Evolutionary conservation across 2,113 vertebrate species (phyloP), one percentile per base, ranked within the genome.

Genomic region (Acanthisitta chloris): DNA sequence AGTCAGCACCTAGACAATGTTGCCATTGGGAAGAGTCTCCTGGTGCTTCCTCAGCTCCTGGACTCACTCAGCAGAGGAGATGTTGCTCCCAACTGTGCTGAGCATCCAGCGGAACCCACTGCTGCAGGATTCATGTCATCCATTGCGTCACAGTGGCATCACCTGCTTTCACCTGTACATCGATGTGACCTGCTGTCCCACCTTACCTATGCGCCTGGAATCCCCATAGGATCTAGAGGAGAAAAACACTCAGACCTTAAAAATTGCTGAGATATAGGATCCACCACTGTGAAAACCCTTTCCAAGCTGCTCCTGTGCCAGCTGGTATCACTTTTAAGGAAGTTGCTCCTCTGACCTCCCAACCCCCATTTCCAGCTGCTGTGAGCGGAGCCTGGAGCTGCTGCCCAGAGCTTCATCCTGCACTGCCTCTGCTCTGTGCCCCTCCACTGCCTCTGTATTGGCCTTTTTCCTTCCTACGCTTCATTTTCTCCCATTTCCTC

Each of bases 401-500:
- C 19, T 2, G 7, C 25, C 45, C 54, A 36, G 52, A 69, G 80
- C 16, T 28, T 23, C 4, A 8, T 48, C 59, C 26, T 16, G 42
- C 6, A 1, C 74, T 25, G 57, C 8, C 0, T 71, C 64, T 0
- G 2, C 21, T 38, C 46, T 6, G 0, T 4, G 21, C 28, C 54
- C 38, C 12, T 46, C 3, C 1, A 17, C 1, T 9, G 24, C 29
- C 36, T 67, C 73, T 20, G 11, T 4, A 2, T 19, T 12, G 13
- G 42, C 15, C 14, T 14, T 54, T 62, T 66, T 28, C 46, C 36
- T 51, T 45, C 42, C 58, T 80, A 20, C 40, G 54, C 54, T 57
- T 62, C 31, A 23, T 48, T 77, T 49, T 8, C 48, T 49, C 42
- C 55, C 31, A 24, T 55, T 77, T 70, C 80, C 55, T 90, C 71